Percentiles rank a stretch among this genome's conserved stretches.
phyloP scores from a whole-genome alignment of 2,113 vertebrate species.

The Bubo blakistoni region DNA sequence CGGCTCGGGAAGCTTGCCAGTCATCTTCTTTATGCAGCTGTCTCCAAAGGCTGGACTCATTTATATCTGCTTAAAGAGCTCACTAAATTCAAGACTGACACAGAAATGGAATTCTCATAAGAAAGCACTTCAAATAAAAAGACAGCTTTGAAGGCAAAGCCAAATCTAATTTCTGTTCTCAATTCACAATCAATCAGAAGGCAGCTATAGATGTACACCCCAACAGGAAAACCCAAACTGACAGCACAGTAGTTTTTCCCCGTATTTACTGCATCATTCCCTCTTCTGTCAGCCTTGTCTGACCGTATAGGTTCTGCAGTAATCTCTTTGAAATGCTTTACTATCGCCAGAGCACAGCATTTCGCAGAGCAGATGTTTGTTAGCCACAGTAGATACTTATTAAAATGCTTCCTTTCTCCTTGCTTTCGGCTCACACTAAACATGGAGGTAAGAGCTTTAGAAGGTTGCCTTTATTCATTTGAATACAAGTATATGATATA shows the following conservation, averaged over 20 bases:
- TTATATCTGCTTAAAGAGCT: constrained; percentile 21
- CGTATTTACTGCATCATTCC: background rate
- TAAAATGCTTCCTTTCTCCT: background rate
- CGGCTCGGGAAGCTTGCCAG: background rate
- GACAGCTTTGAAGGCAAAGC: constrained; percentile 42
- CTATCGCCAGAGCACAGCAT: background rate
- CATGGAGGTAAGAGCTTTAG: background rate
- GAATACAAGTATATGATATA: background rate
- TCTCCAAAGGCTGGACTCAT: background rate
- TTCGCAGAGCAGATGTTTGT: background rate
- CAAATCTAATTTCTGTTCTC: constrained; percentile 27
- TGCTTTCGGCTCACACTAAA: background rate
- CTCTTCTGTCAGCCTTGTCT: background rate
- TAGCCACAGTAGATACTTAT: background rate
- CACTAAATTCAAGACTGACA: constrained; percentile 13
- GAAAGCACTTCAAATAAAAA: constrained; percentile 41
- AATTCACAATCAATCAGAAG: background rate
- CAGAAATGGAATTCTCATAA: constrained; percentile 7
- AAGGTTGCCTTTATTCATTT: background rate
- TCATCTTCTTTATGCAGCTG: background rate
- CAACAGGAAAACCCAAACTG: background rate
- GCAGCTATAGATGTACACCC: background rate
- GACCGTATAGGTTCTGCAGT: background rate
- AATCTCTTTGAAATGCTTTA: background rate
- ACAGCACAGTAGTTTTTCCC: background rate